Evolutionary conservation across 2,888 invertebrate genomes (phyloP).

Genomic region (Heliconius aoede): DNA sequence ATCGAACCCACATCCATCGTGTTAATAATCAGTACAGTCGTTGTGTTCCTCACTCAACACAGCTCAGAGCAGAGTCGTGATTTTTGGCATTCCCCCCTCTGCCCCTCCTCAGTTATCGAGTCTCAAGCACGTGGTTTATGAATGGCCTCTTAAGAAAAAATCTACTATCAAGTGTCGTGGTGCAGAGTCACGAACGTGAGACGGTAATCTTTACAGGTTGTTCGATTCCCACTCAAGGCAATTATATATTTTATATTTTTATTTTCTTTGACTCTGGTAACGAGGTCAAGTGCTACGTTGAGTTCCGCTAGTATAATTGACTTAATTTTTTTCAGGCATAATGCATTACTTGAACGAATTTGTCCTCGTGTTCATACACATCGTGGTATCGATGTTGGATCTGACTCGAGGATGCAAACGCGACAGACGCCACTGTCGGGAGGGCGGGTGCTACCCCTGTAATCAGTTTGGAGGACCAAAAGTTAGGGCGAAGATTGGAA

Average conservation of each 20-base stretch:
- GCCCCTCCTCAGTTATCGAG: no score
- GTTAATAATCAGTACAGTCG: no score
- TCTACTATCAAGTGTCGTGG: no score
- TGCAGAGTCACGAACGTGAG: no score
- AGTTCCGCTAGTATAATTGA: not conserved
- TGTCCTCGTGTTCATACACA: conserved; percentile 64
- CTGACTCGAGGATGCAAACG: conserved; percentile 50
- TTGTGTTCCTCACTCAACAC: no score
- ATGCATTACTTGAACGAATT: conserved; percentile 63
- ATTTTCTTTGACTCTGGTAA: not conserved
- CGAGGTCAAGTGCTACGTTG: not conserved
- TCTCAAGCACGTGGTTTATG: no score
- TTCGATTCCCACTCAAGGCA: not conserved
- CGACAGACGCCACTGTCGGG: conserved; percentile 41
- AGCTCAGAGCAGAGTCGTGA: no score
- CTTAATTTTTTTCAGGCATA: not conserved
- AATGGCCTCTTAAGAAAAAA: no score
- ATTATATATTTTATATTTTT: not conserved
- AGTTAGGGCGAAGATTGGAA: conserved; percentile 39
- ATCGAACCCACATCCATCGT: no score
- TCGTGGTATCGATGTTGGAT: conserved; percentile 59
- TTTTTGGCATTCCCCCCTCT: no score
- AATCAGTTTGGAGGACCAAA: conserved; percentile 48
- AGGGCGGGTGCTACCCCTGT: conserved; percentile 48
- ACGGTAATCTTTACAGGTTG: no score